These are phyloP conservation scores for Blastomussa wellsi DNA, from an alignment of 92 coral and sea anemone genomes.

Conservation along the genomic window DNA sequence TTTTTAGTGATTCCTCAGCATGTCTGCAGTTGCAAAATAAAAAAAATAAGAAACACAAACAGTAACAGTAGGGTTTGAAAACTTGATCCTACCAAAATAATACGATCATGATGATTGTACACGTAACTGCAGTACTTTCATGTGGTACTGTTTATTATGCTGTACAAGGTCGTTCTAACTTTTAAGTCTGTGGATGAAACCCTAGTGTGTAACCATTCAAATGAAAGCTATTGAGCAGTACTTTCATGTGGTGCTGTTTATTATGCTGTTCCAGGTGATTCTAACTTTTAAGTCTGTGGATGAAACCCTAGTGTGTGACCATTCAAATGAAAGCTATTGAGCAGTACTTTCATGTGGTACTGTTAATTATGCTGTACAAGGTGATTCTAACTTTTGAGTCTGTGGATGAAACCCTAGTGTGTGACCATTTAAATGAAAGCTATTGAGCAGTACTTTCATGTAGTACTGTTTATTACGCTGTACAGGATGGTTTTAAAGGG, in stretches of 20 bases:
- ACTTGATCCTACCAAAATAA: too few species aligned
- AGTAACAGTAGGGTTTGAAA: background rate
- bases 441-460: background rate
- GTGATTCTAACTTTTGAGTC: background rate
- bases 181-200: too few species aligned
- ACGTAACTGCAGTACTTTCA: background rate
- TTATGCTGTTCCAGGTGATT: background rate
- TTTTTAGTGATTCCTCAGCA: constrained; percentile 68
- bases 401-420: background rate
- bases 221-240: too few species aligned
- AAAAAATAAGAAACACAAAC: too few species aligned
- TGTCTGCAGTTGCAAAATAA: constrained; percentile 44
- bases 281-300: background rate
- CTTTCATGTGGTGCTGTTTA: background rate
- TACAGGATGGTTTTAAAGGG: background rate
- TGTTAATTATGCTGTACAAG: background rate
- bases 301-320: background rate
- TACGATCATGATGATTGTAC: too few species aligned
- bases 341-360: background rate
- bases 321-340: background rate
- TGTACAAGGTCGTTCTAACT: too few species aligned
- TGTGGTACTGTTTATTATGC: too few species aligned
- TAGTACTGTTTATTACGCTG: background rate
- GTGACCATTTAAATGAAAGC: background rate
- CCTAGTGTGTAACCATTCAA: too few species aligned